phyloP scores from a whole-genome alignment of 2,888 invertebrate species.

The Aphidoletes aphidimyza region DNA sequence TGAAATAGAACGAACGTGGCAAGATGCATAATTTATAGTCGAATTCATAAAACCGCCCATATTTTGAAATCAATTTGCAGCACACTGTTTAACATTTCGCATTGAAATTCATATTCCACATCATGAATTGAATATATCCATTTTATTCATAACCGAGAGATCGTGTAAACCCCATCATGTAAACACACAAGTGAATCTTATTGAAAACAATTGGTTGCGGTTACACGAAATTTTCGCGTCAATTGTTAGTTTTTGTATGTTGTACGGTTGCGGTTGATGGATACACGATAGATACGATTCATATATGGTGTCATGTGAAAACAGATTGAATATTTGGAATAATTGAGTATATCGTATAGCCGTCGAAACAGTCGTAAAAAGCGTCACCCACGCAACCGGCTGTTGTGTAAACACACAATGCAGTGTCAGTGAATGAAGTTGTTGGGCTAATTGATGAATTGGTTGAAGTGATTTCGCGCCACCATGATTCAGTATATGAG shows the following conservation, averaged over 20 bases:
- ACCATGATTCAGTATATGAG: not conserved
- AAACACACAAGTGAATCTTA: conserved; percentile 3
- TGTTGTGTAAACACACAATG: not conserved
- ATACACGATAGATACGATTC: not conserved
- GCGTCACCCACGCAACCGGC: conserved; percentile 14
- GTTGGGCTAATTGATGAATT: conserved; percentile 33
- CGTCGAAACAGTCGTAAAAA: too few species aligned
- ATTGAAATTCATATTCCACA: conserved; percentile 9
- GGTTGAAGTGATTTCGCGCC: conserved; percentile 16
- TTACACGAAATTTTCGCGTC: conserved; percentile 18
- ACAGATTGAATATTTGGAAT: not conserved
- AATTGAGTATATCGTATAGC: conserved; percentile 37
- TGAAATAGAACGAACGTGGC: too few species aligned
- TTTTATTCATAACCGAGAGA: not conserved
- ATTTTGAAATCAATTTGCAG: too few species aligned
- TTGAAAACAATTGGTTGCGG: conserved; percentile 27
- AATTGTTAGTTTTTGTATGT: conserved; percentile 11
- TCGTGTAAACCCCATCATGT: not conserved
- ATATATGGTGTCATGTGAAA: not conserved
- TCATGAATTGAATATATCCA: too few species aligned
- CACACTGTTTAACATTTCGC: too few species aligned
- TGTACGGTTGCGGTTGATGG: conserved; percentile 35
- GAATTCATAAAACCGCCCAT: too few species aligned
- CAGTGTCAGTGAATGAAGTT: not conserved
- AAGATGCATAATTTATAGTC: too few species aligned